phyloP scores from a whole-genome alignment of 2,888 invertebrate species.

The Resseliella maxima region DNA sequence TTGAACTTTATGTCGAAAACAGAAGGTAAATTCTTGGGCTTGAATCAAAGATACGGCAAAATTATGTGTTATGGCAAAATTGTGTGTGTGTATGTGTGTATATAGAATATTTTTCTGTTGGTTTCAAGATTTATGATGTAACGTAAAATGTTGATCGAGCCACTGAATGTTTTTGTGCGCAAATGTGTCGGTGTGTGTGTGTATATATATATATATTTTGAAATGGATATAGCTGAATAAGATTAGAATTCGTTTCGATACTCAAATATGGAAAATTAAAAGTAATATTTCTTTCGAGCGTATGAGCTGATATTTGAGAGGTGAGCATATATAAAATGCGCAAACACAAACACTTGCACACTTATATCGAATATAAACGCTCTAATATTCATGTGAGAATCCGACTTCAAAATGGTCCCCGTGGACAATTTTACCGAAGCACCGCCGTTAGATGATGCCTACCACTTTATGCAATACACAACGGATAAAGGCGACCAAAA shows the following conservation, averaged over 20 bases:
- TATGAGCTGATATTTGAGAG: neutral
- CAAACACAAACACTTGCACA: neutral
- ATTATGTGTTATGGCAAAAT: neutral
- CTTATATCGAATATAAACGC: neutral
- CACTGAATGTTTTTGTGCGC: too few species aligned
- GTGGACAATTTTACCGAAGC: neutral
- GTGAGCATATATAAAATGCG: neutral
- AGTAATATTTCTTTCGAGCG: constrained; percentile 1
- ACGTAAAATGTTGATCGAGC: neutral
- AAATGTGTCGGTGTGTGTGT: neutral
- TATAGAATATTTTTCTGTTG: neutral
- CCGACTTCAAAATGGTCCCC: constrained; percentile 30
- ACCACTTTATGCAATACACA: neutral
- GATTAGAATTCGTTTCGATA: neutral
- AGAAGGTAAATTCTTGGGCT: neutral
- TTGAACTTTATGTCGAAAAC: neutral
- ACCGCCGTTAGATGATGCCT: neutral
- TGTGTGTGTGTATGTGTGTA: neutral
- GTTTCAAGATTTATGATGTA: neutral
- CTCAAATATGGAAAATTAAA: neutral
- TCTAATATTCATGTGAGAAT: neutral
- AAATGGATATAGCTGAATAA: neutral
- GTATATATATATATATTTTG: neutral
- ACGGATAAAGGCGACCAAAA: neutral
- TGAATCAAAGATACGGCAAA: neutral